These are phyloP conservation scores for Ectropis grisescens DNA, from an alignment of 1,140 invertebrate species.

Conservation along the genomic window DNA sequence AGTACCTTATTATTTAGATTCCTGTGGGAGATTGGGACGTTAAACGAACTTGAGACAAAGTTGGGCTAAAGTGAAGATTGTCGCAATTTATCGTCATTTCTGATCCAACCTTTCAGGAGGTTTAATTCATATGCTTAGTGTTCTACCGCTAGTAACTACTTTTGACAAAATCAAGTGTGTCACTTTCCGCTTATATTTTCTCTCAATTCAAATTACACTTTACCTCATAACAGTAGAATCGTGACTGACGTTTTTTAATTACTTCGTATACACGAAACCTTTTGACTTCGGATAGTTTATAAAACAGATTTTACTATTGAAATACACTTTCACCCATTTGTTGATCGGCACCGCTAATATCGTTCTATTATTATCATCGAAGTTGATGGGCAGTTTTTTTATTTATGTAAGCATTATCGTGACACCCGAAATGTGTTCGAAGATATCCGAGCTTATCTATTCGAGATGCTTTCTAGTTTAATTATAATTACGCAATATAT, in stretches of 20 bases:
- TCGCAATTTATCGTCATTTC: too few relatives aligned
- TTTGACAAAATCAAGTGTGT: too few relatives aligned
- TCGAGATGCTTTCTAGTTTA: conserved; percentile 11
- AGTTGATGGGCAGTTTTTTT: conserved; percentile 34
- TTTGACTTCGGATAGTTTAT: conserved; percentile 25
- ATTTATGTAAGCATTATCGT: conserved; percentile 47
- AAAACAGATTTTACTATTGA: conserved; percentile 38
- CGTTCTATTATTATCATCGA: conserved; percentile 38
- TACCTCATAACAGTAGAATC: conserved; percentile 11
- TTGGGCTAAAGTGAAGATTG: too few relatives aligned
- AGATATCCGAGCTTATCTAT: neutral
- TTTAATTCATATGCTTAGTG: too few relatives aligned
- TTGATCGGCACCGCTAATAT: conserved; percentile 19
- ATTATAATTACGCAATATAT: conserved; percentile 14
- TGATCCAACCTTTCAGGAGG: too few relatives aligned
- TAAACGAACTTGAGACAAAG: too few relatives aligned
- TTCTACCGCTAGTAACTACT: too few relatives aligned
- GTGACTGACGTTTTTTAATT: conserved; percentile 30
- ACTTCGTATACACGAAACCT: conserved; percentile 21
- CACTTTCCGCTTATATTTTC: too few relatives aligned
- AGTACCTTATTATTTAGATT: too few relatives aligned
- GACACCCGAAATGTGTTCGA: conserved; percentile 4
- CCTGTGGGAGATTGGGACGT: too few relatives aligned
- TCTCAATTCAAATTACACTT: too few relatives aligned
- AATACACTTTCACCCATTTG: conserved; percentile 54